Evolutionary conservation across 1,140 invertebrate species (phyloP), one percentile per base, ranked within the genome.

Genomic region (Periplaneta americana): DNA sequence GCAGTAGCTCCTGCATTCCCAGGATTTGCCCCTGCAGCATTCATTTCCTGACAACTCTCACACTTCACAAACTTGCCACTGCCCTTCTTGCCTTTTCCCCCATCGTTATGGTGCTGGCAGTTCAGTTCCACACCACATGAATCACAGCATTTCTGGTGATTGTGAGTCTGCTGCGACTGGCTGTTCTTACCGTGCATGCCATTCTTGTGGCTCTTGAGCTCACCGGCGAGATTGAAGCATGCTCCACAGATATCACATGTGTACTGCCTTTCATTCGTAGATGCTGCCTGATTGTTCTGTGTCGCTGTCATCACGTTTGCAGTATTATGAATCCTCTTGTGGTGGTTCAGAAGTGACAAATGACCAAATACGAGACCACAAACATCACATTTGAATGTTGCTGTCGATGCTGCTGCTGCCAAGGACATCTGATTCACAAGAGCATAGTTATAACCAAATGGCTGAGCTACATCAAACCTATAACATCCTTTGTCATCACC

Each of bases 381-480:
- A 6, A 96, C 93, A 87, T 96, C 95, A 87, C 95, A 96, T 88
- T 96, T 96, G 86, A 95, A 96, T 82, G 94, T 95, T 22, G 95
- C 94, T 84, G 94, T 94, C 31, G 92, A 93, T 84, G 95, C 94
- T 75, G 94, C 89, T 17, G 90, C 89, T 1, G 90, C 88, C 36
- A 91, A 87, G 37, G 89, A 90, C 90, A 91, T 91, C 83, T 92
- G 90, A 84, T 91, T 91, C 35, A 91, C 86, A 81, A 91, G 84
- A 32, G 90, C 89, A 82, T 94, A 94, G 85, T 94, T 94, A 84
- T 93, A 93, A 78, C 92, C 91, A 83, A 93, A 93, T 8, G 92
- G 93, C 85, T 93, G 93, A 34, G 92, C 92, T 81, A 94, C 93
- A 84, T 91, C 90, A 79, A 91, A 91, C 28, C 90, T 87, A 84